These are phyloP conservation scores for Meiosimyza decipiens DNA, from an alignment of 2,888 invertebrate species.

Conservation along the genomic window DNA sequence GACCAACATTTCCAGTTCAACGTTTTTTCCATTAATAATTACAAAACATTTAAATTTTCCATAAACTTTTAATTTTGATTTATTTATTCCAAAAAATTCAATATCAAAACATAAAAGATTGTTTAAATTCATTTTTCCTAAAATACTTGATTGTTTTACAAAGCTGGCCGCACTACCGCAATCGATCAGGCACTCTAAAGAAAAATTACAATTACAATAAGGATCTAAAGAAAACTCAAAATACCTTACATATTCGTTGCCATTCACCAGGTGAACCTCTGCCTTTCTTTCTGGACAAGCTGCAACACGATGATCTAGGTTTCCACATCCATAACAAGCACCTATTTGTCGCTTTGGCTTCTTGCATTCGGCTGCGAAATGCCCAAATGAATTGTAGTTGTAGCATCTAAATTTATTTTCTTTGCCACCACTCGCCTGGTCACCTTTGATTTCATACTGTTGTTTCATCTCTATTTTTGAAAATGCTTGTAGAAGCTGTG, in stretches of 20 bases:
- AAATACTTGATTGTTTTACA: too few relatives aligned
- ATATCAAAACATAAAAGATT: slow-evolving; percentile 2
- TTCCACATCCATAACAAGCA: slow-evolving; percentile 41
- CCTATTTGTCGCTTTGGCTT: slow-evolving; percentile 38
- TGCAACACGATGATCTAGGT: slow-evolving; percentile 28
- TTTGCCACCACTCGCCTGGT: neutral
- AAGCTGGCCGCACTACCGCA: too few relatives aligned
- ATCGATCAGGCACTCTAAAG: too few relatives aligned
- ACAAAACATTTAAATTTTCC: slow-evolving; percentile 31
- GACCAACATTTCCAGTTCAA: slow-evolving; percentile 20
- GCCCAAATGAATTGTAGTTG: slow-evolving; percentile 38
- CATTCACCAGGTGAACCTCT: neutral
- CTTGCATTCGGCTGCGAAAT: slow-evolving; percentile 34
- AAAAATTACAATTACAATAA: slow-evolving; percentile 1
- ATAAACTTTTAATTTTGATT: slow-evolving; percentile 23
- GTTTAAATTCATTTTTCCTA: slow-evolving; percentile 16
- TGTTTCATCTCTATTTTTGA: slow-evolving; percentile 30
- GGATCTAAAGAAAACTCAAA: neutral
- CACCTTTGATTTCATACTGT: neutral
- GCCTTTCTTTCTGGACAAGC: too few relatives aligned
- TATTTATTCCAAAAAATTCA: slow-evolving; percentile 38
- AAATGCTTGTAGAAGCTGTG: slow-evolving; percentile 35
- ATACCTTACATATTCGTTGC: slow-evolving; percentile 16
- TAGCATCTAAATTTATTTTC: slow-evolving; percentile 31
- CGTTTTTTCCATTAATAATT: slow-evolving; percentile 27